Conservation (phyloP, 1,140 invertebrate species). For the Lepidostoma basale region DNA sequence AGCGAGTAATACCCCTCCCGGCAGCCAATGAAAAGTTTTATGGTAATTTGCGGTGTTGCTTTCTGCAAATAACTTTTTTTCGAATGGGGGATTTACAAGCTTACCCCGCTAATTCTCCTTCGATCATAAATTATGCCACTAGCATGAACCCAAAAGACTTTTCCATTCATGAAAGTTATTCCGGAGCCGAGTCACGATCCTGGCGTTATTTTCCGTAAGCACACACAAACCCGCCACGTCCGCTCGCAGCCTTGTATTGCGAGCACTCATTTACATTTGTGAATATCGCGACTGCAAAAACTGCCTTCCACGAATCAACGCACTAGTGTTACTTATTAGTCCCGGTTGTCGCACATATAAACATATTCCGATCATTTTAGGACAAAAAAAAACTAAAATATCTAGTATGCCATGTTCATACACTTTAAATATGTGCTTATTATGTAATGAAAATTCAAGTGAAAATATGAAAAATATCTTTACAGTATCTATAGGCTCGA, state of each 20-base stretch:
- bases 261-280: conserved; percentile 4
- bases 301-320: conserved; percentile 6
- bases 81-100: conserved; percentile 1
- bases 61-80: conserved; percentile 25
- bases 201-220: conserved; percentile 43
- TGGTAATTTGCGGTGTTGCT: conserved; percentile 19
- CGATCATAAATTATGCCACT: conserved; percentile 32
- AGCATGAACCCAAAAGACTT: conserved; percentile 17
- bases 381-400: too few species aligned
- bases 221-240: conserved; percentile 36
- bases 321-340: too few species aligned
- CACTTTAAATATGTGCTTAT: too few species aligned
- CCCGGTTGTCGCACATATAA: too few species aligned
- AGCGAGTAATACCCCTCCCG: background rate
- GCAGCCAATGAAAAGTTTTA: conserved; percentile 20
- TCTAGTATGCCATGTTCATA: too few species aligned
- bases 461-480: too few species aligned
- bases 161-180: conserved; percentile 32
- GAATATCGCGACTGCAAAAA: background rate
- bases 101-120: conserved; percentile 28
- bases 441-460: too few species aligned
- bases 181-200: conserved; percentile 37
- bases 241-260: conserved; percentile 6
- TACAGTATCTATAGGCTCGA: too few species aligned
- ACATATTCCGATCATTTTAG: too few species aligned